Conservation (phyloP, 1,140 invertebrate genomes). For the Plectrocnemia conspersa region DNA sequence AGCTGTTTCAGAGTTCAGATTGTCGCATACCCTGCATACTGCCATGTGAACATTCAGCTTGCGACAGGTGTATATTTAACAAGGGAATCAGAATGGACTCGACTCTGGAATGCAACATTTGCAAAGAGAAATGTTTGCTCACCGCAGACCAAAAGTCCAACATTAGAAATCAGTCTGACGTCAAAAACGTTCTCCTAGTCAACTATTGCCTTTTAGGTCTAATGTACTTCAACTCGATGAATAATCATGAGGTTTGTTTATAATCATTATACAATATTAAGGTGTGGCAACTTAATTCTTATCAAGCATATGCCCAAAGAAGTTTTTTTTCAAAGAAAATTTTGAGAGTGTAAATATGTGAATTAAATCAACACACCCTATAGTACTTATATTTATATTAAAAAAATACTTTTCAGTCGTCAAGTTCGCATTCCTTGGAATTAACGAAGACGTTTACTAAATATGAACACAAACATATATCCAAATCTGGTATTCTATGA, state of each 20-base stretch:
- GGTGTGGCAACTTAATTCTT: too few species aligned
- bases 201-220: slow-evolving; percentile 42
- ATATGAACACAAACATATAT: background rate
- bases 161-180: slow-evolving; percentile 36
- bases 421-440: slow-evolving; percentile 1
- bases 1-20: too few species aligned
- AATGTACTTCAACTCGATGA: slow-evolving; percentile 11
- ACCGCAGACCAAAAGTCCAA: slow-evolving; percentile 33
- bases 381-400: slow-evolving; percentile 36
- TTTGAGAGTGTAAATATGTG: too few species aligned
- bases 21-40: slow-evolving; percentile 43
- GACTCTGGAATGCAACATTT: slow-evolving; percentile 44
- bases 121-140: slow-evolving; percentile 38
- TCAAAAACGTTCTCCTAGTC: slow-evolving; percentile 41
- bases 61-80: slow-evolving; percentile 44
- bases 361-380: slow-evolving; percentile 41
- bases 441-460: background rate
- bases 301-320: too few species aligned
- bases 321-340: too few species aligned
- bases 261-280: background rate
- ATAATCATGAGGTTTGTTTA: slow-evolving; percentile 34
- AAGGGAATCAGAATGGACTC: slow-evolving; percentile 41
- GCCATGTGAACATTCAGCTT: slow-evolving; percentile 45
- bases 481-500: background rate
- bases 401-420: slow-evolving; percentile 14